Conservation (phyloP, 2,113 vertebrate species). For the Myanophis thanlyinensis region DNA sequence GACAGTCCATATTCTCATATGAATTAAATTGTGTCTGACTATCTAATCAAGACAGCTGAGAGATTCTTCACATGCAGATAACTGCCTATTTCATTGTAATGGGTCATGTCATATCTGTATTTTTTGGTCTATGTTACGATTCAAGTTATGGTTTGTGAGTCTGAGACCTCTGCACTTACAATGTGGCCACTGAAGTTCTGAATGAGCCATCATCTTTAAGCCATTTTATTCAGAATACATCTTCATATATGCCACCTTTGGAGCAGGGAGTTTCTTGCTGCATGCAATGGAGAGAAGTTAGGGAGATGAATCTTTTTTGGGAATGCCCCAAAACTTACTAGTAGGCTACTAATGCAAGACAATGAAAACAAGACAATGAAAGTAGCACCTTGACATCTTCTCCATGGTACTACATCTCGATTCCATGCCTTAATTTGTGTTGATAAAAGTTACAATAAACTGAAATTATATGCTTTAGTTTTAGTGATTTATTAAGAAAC, state of each 20-base stretch:
- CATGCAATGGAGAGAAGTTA: background rate
- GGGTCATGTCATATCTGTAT: background rate
- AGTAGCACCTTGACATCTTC: background rate
- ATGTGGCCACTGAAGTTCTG: background rate
- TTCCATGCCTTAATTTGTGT: background rate
- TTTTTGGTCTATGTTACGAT: background rate
- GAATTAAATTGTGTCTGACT: background rate
- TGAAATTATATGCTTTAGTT: background rate
- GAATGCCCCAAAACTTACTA: background rate
- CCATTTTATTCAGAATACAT: background rate
- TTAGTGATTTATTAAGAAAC: background rate
- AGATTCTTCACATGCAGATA: background rate
- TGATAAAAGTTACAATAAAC: background rate
- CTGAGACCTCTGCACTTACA: background rate
- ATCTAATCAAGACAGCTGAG: background rate
- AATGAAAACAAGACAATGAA: background rate
- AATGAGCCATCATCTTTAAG: background rate
- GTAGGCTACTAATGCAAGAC: background rate
- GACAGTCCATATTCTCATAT: background rate
- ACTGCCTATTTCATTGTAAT: background rate
- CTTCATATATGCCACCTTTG: background rate
- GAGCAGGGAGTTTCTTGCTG: background rate
- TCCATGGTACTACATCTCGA: background rate
- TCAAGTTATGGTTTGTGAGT: background rate
- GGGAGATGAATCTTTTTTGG: background rate